Conservation (phyloP, 2,797 vertebrate species). For the Chloroceryle inda region DNA sequence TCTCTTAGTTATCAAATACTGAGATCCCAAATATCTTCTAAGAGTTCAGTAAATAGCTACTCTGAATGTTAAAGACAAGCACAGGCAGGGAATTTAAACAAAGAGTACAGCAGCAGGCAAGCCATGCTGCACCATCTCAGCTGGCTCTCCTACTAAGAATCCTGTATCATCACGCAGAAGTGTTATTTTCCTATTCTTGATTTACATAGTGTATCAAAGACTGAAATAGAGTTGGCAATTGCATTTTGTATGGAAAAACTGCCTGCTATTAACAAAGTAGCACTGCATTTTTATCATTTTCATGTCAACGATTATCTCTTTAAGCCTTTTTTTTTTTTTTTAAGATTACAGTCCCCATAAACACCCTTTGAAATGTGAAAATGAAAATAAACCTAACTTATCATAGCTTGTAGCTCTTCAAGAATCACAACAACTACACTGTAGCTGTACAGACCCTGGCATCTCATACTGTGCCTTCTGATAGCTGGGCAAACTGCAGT, state of each 20-base stretch:
- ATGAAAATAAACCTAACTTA: neutral
- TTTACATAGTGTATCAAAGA: neutral
- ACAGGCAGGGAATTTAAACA: neutral
- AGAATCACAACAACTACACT: neutral
- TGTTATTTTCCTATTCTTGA: neutral
- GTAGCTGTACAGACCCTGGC: neutral
- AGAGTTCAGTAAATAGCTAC: neutral
- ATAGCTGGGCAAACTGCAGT: neutral
- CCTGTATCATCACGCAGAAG: neutral
- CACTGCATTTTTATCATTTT: neutral
- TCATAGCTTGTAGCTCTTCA: neutral
- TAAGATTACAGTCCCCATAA: neutral
- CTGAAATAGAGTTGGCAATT: neutral
- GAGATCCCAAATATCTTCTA: neutral
- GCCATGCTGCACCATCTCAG: neutral
- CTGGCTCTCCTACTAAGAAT: neutral
- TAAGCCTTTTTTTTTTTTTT: neutral
- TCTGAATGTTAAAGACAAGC: neutral
- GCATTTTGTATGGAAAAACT: no score
- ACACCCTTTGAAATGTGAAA: neutral
- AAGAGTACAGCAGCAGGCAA: neutral
- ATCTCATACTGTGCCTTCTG: neutral
- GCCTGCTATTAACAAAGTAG: neutral
- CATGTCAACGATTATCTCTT: neutral
- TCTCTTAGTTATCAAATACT: neutral